Evolutionary conservation across 2,113 vertebrate species (phyloP).

Genomic region (Montifringilla adamsi): DNA sequence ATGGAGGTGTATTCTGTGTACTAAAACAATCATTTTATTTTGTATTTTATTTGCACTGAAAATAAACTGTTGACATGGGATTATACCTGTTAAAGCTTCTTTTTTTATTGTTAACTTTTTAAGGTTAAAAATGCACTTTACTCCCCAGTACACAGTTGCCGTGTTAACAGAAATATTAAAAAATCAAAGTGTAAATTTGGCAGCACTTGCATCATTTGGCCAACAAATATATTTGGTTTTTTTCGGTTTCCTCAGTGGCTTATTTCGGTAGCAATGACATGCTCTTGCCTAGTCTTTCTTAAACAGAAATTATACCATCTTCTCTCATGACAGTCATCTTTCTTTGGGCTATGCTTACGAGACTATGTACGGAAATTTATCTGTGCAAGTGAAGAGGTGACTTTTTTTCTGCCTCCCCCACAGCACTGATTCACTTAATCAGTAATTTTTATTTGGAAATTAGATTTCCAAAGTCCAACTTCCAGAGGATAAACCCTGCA

Average conservation of each 20-base stretch:
- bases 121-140: background rate
- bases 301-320: background rate
- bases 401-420: background rate
- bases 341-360: background rate
- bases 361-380: background rate
- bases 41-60: conserved; percentile 53
- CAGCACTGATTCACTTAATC: background rate
- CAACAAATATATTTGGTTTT: background rate
- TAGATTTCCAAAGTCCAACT: background rate
- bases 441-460: background rate
- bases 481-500: background rate
- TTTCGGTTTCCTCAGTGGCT: background rate
- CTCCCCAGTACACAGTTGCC: background rate
- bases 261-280: background rate
- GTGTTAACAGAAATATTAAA: background rate
- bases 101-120: background rate
- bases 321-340: background rate
- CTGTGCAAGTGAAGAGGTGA: background rate
- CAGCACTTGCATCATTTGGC: background rate
- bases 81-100: conserved; percentile 42
- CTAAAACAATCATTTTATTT: conserved; percentile 35
- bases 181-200: background rate
- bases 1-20: conserved; percentile 47
- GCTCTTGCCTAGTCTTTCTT: background rate
- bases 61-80: conserved; percentile 55